Evolutionary conservation across 1,140 invertebrate species (phyloP).

Genomic region (Neodiprion pinetum): DNA sequence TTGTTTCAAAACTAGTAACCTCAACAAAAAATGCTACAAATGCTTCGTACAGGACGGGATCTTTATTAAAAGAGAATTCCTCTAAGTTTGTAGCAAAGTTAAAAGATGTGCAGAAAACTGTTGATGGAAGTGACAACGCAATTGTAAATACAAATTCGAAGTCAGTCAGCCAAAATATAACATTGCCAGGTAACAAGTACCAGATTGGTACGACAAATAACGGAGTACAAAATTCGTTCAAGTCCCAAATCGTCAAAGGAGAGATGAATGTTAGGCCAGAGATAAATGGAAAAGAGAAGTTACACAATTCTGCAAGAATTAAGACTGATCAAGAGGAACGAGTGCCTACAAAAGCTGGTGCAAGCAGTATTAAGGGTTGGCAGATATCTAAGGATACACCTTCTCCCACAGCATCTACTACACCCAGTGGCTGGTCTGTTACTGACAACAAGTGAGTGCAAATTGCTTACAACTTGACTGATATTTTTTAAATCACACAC

Average conservation of each 20-base stretch:
- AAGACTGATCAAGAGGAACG: slow-evolving; percentile 45
- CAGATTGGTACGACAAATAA: not conserved
- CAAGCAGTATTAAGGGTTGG: slow-evolving; percentile 49
- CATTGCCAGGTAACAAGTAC: not conserved
- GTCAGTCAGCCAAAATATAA: slow-evolving; percentile 6
- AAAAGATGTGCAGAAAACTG: not conserved
- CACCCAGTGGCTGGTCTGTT: slow-evolving; percentile 54
- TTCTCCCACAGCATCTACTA: slow-evolving; percentile 37
- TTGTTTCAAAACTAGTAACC: not conserved
- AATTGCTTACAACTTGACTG: not conserved
- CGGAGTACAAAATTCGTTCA: too few relatives aligned
- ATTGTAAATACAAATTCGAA: slow-evolving; percentile 6
- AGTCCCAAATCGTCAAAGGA: slow-evolving; percentile 30
- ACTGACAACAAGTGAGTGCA: slow-evolving; percentile 51
- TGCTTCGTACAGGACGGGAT: not conserved
- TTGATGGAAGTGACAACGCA: slow-evolving; percentile 1
- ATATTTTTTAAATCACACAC: not conserved
- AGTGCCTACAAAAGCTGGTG: slow-evolving; percentile 47
- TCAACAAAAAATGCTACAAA: not conserved
- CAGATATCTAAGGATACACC: slow-evolving; percentile 46
- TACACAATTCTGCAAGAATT: slow-evolving; percentile 39
- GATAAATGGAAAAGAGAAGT: slow-evolving; percentile 39
- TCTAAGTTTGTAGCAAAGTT: not conserved
- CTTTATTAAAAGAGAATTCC: not conserved
- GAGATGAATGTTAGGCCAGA: slow-evolving; percentile 40